A percentile compares a stretch with the other conserved stretches of the same genome.
Conservation (phyloP, 2,113 vertebrate genomes). For the Cyphomyrus plagiostoma region DNA sequence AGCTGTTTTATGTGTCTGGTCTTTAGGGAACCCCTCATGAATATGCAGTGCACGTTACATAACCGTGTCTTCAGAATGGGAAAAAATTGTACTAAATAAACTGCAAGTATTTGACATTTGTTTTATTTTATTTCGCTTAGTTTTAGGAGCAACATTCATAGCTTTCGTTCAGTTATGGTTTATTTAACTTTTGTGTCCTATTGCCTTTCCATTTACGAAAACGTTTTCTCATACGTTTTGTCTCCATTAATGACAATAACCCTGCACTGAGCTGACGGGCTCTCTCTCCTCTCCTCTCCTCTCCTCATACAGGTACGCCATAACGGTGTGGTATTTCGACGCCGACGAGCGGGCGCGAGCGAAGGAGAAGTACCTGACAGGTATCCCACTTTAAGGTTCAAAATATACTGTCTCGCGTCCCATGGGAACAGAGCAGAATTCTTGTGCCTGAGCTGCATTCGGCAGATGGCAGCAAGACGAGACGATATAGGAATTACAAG, state of each 20-base stretch:
- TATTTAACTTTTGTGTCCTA: neutral
- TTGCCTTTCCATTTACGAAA: neutral
- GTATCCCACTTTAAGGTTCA: constrained; percentile 51
- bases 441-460: neutral
- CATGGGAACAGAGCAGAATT: neutral
- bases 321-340: constrained; percentile 99
- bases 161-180: neutral
- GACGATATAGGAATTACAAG: neutral
- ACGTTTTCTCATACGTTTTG: neutral
- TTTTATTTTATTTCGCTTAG: too few species aligned
- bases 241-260: neutral
- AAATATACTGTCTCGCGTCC: neutral
- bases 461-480: neutral
- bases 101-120: too few species aligned
- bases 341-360: constrained; percentile 90
- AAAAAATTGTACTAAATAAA: too few species aligned
- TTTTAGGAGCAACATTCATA: neutral
- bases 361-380: constrained; percentile 95
- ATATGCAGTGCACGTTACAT: too few species aligned
- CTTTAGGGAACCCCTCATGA: too few species aligned
- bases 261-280: neutral
- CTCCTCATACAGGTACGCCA: constrained; percentile 80
- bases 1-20: too few species aligned
- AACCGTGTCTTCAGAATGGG: too few species aligned
- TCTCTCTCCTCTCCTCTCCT: neutral